Conservation (phyloP, 2,797 vertebrate genomes). For the Hypotaenidia okinawae region DNA sequence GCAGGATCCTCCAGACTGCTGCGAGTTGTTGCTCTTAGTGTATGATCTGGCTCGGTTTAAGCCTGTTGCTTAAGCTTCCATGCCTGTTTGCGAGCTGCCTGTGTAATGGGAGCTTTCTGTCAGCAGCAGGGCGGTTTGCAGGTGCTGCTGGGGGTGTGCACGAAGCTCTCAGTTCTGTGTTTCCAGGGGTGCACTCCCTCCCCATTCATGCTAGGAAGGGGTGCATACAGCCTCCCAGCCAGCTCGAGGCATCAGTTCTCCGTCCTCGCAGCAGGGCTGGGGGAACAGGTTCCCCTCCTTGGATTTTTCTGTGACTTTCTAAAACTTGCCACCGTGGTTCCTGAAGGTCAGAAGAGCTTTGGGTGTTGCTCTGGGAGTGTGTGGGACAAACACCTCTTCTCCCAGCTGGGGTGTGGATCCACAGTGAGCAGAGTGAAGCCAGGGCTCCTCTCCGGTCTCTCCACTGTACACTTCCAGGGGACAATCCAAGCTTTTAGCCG, state of each 20-base stretch:
- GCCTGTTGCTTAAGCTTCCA: neutral
- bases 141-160: neutral
- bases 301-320: neutral
- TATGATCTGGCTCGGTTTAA: neutral
- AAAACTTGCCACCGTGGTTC: neutral
- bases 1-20: neutral
- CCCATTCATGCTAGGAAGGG: neutral
- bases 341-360: neutral
- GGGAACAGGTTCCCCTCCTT: neutral
- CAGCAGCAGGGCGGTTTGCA: fast-evolving
- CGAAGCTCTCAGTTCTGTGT: neutral
- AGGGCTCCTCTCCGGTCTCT: neutral
- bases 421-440: neutral
- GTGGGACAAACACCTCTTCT: neutral
- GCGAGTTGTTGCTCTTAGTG: neutral
- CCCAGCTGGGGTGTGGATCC: fast-evolving
- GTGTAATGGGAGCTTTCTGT: neutral
- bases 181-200: neutral
- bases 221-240: neutral
- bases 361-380: neutral
- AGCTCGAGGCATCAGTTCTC: neutral
- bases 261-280: neutral
- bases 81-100: neutral
- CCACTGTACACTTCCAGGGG: fast-evolving
- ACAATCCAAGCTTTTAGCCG: neutral